phyloP scores from a whole-genome alignment of 2,888 invertebrate genomes.

The Lithosia quadra region DNA sequence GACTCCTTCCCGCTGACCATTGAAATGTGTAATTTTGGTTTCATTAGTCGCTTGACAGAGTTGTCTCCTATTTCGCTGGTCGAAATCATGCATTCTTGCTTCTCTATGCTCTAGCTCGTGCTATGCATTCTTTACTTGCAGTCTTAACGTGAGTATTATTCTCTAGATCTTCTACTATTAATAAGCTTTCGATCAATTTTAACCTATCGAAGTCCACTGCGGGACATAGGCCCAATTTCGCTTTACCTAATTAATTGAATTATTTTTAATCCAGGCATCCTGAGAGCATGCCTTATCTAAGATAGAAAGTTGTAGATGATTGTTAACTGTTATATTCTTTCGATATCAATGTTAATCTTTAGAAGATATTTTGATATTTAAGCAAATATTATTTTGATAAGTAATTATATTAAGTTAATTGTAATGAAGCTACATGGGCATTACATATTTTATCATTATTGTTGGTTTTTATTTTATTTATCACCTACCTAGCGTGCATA shows the following conservation, averaged over 20 bases:
- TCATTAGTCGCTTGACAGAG: neutral
- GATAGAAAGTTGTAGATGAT: neutral
- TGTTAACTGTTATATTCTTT: neutral
- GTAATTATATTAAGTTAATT: neutral
- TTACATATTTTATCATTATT: neutral
- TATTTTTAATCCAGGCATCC: neutral
- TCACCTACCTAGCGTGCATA: neutral
- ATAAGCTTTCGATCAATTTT: too few relatives aligned
- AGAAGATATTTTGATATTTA: neutral
- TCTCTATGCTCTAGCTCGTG: too few relatives aligned
- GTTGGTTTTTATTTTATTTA: neutral
- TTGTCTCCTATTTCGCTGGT: too few relatives aligned
- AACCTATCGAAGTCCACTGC: too few relatives aligned
- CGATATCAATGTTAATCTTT: neutral
- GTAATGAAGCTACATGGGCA: neutral
- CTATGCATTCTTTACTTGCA: too few relatives aligned
- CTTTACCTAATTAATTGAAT: neutral
- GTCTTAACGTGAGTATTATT: too few relatives aligned
- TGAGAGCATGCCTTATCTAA: neutral
- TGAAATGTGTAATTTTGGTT: neutral
- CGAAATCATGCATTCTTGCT: too few relatives aligned
- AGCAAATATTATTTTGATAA: slow-evolving; percentile 3
- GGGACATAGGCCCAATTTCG: too few relatives aligned
- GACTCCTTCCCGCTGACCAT: neutral
- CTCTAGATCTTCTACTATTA: too few relatives aligned